Base-by-base conservation (phyloP, 2,888 invertebrate genomes). In the Cantharis flavilabris region DNA sequence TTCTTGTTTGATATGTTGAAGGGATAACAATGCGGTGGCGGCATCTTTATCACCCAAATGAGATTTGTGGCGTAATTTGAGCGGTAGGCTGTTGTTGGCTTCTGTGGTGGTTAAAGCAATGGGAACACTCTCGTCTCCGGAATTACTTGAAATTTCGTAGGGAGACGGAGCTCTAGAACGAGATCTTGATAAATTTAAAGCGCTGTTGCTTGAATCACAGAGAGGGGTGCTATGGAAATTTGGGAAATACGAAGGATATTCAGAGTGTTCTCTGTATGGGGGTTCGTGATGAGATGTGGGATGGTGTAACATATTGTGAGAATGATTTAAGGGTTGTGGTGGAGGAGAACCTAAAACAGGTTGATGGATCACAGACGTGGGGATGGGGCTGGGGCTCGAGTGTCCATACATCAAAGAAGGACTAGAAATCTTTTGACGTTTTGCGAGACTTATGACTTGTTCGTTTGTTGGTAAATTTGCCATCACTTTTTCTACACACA, bases 31-130 rank as follows among this genome's bases (percentile, higher is more conserved):
- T 13, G 95, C 95, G 77, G 92, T 92, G 76, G 96, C 95, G 10
- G 96, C 96, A 86, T 97, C 97, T 87, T 96, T 96, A 86, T 97
- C 97, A 10, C 96, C 96, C 79, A 97, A 91, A 86, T 96, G 95
- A 62, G 95, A 95, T 89, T 97, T 97, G 91, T 97, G 97, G 86
- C 97, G 93, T 81, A 97, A 91, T 87, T 97, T 97, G 83, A 96
- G 92, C 3, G 97, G 97, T 86, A 97, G 90, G 84, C 95, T 93
- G 86, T 95, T 95, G 89, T 95, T 94, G 49, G 92, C 90, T 80
- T 93, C 93, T 81, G 90, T 84, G 2, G 87, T 87, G 33, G 87
- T 86, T 28, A 88, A 82, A 26, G 86, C 86, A 64, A 87, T 83
- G 7, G 87, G 90, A 0, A 89, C 87, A 62, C 90, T 88, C 84